These are phyloP conservation scores for Eclectus roratus DNA, from an alignment of 2,113 vertebrate species.

Conservation along the genomic window DNA sequence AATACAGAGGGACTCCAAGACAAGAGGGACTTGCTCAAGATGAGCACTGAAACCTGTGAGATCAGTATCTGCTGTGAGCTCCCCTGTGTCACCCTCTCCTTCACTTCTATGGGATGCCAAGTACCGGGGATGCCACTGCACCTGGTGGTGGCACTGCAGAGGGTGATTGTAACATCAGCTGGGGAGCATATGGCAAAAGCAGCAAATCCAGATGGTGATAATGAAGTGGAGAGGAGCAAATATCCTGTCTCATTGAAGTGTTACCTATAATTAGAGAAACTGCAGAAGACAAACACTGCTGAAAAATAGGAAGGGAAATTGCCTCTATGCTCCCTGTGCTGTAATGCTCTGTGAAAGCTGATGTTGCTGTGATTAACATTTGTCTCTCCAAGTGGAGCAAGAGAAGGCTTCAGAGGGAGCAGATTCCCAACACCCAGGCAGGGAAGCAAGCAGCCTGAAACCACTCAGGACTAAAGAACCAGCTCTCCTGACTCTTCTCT, in stretches of 20 bases:
- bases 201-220: background rate
- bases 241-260: background rate
- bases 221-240: background rate
- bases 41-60: background rate
- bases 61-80: background rate
- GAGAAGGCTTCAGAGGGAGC: background rate
- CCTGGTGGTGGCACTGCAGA: rapidly evolving
- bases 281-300: background rate
- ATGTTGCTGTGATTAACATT: background rate
- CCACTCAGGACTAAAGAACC: background rate
- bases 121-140: background rate
- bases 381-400: background rate
- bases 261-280: background rate
- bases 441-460: background rate
- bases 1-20: background rate
- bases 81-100: background rate
- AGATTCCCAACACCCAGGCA: background rate
- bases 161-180: background rate
- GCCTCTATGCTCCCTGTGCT: background rate
- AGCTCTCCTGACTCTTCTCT: background rate
- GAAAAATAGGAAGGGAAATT: background rate
- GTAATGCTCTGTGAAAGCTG: background rate
- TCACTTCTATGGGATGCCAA: background rate
- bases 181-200: background rate
- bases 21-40: background rate